phyloP scores from a whole-genome alignment of 2,797 vertebrate species.

The Gallinago stenura region DNA sequence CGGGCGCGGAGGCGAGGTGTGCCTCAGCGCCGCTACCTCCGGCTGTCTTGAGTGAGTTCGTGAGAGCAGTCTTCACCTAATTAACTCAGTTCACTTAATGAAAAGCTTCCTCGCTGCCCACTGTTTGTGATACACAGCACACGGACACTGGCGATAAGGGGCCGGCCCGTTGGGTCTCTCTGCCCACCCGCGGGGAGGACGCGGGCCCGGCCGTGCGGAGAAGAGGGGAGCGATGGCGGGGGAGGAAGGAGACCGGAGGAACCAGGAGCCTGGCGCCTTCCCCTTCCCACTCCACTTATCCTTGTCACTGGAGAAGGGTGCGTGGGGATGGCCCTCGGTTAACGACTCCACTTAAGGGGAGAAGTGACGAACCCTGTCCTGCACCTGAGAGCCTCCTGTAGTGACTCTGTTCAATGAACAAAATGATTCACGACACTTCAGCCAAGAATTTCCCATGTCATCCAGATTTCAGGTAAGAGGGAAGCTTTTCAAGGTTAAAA shows the following conservation, averaged over 20 bases:
- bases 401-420: neutral
- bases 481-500: neutral
- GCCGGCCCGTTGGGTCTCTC: no score
- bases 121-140: neutral
- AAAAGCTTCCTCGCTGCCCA: neutral
- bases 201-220: accelerated
- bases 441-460: neutral
- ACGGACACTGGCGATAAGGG: accelerated
- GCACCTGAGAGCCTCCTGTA: neutral
- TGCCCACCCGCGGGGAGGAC: accelerated
- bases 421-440: neutral
- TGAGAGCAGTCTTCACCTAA: neutral
- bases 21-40: accelerated
- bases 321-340: neutral
- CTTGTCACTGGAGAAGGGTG: neutral
- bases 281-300: accelerated
- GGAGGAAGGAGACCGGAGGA: neutral
- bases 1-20: accelerated
- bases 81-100: neutral
- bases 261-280: accelerated
- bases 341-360: neutral
- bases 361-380: accelerated
- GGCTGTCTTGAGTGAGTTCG: accelerated
- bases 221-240: accelerated
- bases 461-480: neutral